Percentiles rank a stretch among this genome's conserved stretches.
Evolutionary conservation across 2,888 invertebrate species (phyloP).

Genomic region (Dryococelus australis): DNA sequence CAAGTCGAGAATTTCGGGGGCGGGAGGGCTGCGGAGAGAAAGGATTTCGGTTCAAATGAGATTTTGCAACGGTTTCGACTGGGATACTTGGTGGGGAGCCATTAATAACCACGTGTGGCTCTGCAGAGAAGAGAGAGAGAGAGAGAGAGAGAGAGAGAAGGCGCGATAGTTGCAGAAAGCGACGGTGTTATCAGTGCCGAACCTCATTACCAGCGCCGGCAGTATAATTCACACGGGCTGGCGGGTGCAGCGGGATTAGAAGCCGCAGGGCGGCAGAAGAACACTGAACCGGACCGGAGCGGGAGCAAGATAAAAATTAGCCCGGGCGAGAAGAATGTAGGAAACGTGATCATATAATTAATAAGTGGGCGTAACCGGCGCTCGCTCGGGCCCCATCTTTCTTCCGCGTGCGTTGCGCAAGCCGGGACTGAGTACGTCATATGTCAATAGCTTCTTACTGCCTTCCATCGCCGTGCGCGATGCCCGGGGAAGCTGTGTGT

Average conservation of each 20-base stretch:
- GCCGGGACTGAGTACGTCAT: not conserved
- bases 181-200: not conserved
- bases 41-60: not conserved
- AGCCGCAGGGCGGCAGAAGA: not conserved
- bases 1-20: not conserved
- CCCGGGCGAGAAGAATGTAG: slow-evolving; percentile 26
- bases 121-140: not conserved
- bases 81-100: not conserved
- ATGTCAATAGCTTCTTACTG: not conserved
- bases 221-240: not conserved
- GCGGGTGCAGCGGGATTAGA: not conserved
- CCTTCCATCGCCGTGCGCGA: not conserved
- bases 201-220: not conserved
- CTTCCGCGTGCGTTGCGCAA: slow-evolving; percentile 21
- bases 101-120: slow-evolving; percentile 10
- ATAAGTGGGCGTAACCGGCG: slow-evolving; percentile 29
- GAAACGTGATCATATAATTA: slow-evolving; percentile 38
- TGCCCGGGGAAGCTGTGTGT: not conserved
- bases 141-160: not conserved
- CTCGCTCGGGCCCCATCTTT: not conserved
- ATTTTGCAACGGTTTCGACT: slow-evolving; percentile 5
- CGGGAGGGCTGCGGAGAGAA: not conserved
- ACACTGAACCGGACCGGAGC: not conserved
- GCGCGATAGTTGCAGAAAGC: not conserved
- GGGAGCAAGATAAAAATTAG: slow-evolving; percentile 1